Base-by-base conservation (phyloP, 2,113 vertebrate species). In the Corythornis vintsioides region DNA sequence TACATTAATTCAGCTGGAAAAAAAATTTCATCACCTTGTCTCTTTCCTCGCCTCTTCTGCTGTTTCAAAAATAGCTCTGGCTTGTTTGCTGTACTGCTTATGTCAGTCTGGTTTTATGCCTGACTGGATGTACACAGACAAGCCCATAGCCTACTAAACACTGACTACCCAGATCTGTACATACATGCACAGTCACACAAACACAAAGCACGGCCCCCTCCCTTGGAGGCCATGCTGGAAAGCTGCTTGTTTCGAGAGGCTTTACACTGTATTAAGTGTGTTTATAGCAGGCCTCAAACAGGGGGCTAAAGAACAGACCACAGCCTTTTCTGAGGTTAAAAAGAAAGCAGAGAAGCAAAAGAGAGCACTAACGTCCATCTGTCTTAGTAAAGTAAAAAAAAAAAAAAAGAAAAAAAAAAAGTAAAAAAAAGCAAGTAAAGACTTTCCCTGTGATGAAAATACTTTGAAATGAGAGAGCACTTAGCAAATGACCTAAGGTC, bases 81-180 rank as follows among this genome's bases (percentile, higher is more conserved):
- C 83, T 91, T 57, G 90, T 92, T 92, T 93, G 90, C 86, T 88
- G 91, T 22, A 17, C 66, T 10, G 72, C 90, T 91, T 66, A 25
- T 92, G 96, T 95, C 93, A 96, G 77, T 33, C 11, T 67, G 89
- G 97, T 95, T 94, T 95, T 52, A 61, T 86, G 86, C 95, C 94
- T 85, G 88, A 72, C 42, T 81, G 67, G 60, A 60, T 75, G 67
- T n/a, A 69, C 63, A 86, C 70, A 96, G 84, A 73, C 88, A 83
- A 25, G 63, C 75, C 77, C 4, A 15, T 25, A 69, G 86, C 81
- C 84, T 17, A 42, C 57, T 50, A 56, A 90, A 92, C 83, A 76
- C 38, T 7, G 4, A 13, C 31, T 48, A 31, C 52, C 76, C 94
- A 15, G 81, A 17, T 59, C 90, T 53, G 57, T 31, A 57, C 72